Base-by-base conservation (phyloP, 2,113 vertebrate genomes). In the Gadus chalcogrammus region DNA sequence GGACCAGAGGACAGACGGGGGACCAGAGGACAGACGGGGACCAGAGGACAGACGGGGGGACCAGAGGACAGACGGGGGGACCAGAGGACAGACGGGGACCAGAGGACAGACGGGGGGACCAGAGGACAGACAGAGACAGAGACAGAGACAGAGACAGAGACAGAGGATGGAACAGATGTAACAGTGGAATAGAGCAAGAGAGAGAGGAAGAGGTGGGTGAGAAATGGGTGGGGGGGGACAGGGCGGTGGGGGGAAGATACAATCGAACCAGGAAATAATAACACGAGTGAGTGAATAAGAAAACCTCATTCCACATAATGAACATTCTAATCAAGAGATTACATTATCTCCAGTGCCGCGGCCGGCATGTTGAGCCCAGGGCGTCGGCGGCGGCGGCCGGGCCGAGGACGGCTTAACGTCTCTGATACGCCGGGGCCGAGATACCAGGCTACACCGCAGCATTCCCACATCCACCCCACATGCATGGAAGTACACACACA, bases 281-380 rank as follows among this genome's bases (percentile, higher is more conserved):
- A 90, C 82, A 89, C 81, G 60, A 85, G 79, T 79, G 85, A 89
- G 81, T 87, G 84, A 88, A 85, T 86, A 87, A 86, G 74, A 91
- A 89, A 89, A 89, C 76, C 85, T 86, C 82, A 84, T 90, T 85
- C 87, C 82, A 82, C 76, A 69, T 89, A 89, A 91, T 89, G 84
- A 91, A 85, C 81, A 91, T 88, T 91, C 82, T 88, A 90, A 92
- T 92, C 85, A 87, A 89, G 88, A 84, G 86, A 90, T 90, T 89
- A 87, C 83, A 88, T 90, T 86, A 90, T 86, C 88, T 80, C 76
- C 81, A 81, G 85, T 65, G 28, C 75, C 64, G 77, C 65, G 61
- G 71, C 65, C 28, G 71, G 79, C 74, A 72, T 62, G 76, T 35
- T 68, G 68, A 78, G 82, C 84, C 82, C 73, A 73, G 67, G 82